These are phyloP conservation scores for Pentamera pediparva DNA, from an alignment of 53 echinoderm and acorn worm genomes.

Conservation along the genomic window DNA sequence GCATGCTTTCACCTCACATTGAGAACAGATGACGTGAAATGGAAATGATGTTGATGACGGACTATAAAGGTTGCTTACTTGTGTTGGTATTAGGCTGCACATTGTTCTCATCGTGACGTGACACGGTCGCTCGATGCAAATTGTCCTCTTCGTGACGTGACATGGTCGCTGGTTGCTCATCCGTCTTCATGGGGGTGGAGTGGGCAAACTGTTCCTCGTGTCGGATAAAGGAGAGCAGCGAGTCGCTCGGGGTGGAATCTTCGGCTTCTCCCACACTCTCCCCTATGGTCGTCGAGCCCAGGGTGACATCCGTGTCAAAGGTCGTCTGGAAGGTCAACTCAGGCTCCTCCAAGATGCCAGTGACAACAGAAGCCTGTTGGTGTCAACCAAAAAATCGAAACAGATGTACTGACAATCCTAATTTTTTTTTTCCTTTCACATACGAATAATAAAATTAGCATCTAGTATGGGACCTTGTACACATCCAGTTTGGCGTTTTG, in stretches of 20 bases:
- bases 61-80: background rate
- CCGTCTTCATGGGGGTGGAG: slow-evolving; percentile 18
- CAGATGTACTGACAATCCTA: no score
- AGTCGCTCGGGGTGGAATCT: slow-evolving; percentile 4
- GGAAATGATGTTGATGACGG: background rate
- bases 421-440: no score
- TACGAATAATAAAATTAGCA: no score
- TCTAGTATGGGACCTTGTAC: no score
- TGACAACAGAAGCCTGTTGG: slow-evolving; percentile 38
- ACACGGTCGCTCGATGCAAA: background rate
- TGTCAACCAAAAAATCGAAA: background rate
- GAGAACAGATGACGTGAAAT: background rate
- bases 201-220: slow-evolving; percentile 28
- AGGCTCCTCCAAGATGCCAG: slow-evolving; percentile 89
- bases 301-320: slow-evolving; percentile 60
- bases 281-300: background rate
- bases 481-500: no score
- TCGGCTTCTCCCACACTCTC: background rate
- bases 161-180: background rate
- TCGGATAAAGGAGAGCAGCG: slow-evolving; percentile 17
- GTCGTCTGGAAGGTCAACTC: slow-evolving; percentile 81
- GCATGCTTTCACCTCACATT: background rate
- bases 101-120: background rate
- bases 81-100: background rate
- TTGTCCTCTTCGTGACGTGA: background rate